Evolutionary conservation across 2,888 invertebrate species (phyloP).

Genomic region (Meloe dianella): DNA sequence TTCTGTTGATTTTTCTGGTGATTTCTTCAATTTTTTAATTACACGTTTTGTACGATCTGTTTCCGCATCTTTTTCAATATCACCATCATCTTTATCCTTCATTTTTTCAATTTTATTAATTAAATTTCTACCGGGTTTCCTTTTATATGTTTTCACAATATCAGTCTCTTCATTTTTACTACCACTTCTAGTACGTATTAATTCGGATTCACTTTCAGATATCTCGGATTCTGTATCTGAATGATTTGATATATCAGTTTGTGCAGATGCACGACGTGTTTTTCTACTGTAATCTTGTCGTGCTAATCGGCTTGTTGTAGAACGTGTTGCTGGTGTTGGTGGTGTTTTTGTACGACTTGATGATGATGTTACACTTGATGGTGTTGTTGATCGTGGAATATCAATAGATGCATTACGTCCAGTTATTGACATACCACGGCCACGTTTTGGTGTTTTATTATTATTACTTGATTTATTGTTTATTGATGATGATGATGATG

Average conservation of each 20-base stretch:
- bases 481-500: constrained; percentile 15
- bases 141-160: constrained; percentile 45
- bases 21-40: constrained; percentile 56
- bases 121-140: constrained; percentile 25
- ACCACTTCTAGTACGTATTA: constrained; percentile 51
- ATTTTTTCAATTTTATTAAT: constrained; percentile 52
- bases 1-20: constrained; percentile 57
- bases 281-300: constrained; percentile 45
- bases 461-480: background rate
- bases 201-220: constrained; percentile 50
- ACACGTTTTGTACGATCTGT: constrained; percentile 33
- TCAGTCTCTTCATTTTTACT: constrained; percentile 53
- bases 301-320: constrained; percentile 52
- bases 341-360: constrained; percentile 71
- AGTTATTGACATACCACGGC: constrained; percentile 58
- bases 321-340: constrained; percentile 64
- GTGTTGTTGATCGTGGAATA: constrained; percentile 68
- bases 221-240: constrained; percentile 66
- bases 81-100: constrained; percentile 59
- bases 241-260: constrained; percentile 65
- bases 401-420: constrained; percentile 58
- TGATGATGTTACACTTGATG: constrained; percentile 68
- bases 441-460: constrained; percentile 57
- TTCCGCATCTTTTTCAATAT: constrained; percentile 60
- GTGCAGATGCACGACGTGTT: constrained; percentile 64